Percentiles rank a stretch among this genome's conserved stretches.
Evolutionary conservation across 2,797 vertebrate species (phyloP).

Genomic region (Coracias cyanogaster): DNA sequence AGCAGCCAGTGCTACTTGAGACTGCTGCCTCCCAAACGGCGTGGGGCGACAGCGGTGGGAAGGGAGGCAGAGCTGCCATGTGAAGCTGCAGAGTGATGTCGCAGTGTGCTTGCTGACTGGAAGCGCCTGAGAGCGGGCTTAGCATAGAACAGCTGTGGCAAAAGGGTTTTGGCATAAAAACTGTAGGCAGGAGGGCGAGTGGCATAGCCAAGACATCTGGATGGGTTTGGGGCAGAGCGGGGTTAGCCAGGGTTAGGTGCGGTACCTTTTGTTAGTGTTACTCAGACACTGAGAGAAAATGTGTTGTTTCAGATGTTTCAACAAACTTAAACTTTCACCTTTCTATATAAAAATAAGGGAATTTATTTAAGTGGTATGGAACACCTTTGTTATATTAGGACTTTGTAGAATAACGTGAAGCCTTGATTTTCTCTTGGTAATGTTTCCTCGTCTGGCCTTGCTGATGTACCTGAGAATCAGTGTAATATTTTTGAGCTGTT

Average conservation of each 20-base stretch:
- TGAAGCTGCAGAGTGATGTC: background rate
- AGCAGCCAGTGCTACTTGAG: background rate
- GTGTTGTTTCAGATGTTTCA: background rate
- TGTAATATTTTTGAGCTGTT: background rate
- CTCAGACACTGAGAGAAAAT: background rate
- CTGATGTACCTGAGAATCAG: background rate
- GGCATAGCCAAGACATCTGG: background rate
- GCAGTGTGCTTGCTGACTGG: fast-evolving
- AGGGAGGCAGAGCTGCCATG: background rate
- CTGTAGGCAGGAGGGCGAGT: background rate
- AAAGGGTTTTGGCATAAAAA: background rate
- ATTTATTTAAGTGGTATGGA: background rate
- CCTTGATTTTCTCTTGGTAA: background rate
- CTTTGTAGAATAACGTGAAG: background rate
- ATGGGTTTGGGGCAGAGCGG: background rate
- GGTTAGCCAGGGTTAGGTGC: background rate
- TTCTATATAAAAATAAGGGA: background rate
- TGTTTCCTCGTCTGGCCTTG: fast-evolving
- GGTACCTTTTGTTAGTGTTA: background rate
- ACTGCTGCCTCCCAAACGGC: background rate
- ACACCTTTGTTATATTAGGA: background rate
- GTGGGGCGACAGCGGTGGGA: background rate
- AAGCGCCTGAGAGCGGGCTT: background rate
- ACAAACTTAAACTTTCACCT: background rate
- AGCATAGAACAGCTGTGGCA: background rate